These are phyloP conservation scores for Chrysodeixis includens DNA, from an alignment of 2,888 invertebrate genomes.

Conservation along the genomic window DNA sequence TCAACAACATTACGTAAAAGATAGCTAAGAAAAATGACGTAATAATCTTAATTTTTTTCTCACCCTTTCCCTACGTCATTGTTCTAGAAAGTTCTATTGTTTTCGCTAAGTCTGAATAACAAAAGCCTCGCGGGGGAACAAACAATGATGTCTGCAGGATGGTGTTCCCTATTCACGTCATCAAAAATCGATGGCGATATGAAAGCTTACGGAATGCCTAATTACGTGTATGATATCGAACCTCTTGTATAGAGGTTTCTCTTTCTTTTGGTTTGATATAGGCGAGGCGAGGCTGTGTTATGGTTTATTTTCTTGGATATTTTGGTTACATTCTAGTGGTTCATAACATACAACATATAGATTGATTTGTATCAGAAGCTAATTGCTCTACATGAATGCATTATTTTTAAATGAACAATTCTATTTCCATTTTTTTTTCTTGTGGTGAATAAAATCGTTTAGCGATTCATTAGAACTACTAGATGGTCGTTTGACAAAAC, in stretches of 20 bases:
- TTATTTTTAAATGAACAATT: too few species aligned
- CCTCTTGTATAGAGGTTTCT: neutral
- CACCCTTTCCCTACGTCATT: constrained; percentile 81
- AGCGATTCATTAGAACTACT: too few species aligned
- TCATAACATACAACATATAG: too few species aligned
- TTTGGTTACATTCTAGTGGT: neutral
- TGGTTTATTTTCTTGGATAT: neutral
- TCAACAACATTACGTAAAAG: constrained; percentile 58
- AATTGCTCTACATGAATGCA: too few species aligned
- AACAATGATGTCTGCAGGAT: constrained; percentile 84
- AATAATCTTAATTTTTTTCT: constrained; percentile 72
- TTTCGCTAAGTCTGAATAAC: constrained; percentile 78
- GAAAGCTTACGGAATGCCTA: constrained; percentile 45
- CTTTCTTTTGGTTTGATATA: neutral
- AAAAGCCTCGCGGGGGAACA: constrained; percentile 77
- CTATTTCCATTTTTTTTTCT: too few species aligned
- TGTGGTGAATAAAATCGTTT: too few species aligned
- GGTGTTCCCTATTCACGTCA: constrained; percentile 73
- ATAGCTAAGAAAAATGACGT: constrained; percentile 69
- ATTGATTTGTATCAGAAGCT: too few species aligned
- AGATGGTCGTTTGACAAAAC: too few species aligned
- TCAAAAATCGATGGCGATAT: constrained; percentile 69
- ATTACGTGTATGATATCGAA: constrained; percentile 30
- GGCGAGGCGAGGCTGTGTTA: neutral
- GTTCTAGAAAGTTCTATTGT: constrained; percentile 82